A percentile compares a stretch with the other conserved stretches of the same genome.
These are phyloP conservation scores for Lates japonicus DNA, from an alignment of 2,797 vertebrate species.

Conservation along the genomic window DNA sequence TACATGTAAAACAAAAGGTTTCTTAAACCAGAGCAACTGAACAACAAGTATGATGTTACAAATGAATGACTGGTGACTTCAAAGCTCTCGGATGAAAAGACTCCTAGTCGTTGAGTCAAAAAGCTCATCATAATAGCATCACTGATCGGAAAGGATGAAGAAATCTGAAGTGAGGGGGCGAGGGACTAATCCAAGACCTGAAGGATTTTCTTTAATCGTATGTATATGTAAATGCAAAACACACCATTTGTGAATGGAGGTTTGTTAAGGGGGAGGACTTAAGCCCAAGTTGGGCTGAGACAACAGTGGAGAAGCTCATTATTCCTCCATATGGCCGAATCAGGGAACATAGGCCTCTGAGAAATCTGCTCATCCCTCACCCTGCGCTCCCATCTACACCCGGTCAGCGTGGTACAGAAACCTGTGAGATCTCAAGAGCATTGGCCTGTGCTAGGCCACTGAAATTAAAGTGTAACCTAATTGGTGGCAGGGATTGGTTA, in stretches of 20 bases:
- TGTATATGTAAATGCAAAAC: slow-evolving; percentile 86
- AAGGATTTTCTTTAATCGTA: slow-evolving; percentile 76
- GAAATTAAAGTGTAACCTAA: slow-evolving; percentile 79
- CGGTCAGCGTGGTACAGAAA: slow-evolving; percentile 64
- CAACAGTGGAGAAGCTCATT: slow-evolving; percentile 83
- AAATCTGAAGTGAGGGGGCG: slow-evolving; percentile 55
- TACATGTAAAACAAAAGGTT: not conserved
- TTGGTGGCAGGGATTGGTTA: slow-evolving; percentile 37
- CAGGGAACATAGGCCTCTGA: slow-evolving; percentile 64
- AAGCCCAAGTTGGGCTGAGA: slow-evolving; percentile 70
- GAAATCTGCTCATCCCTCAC: slow-evolving; percentile 42
- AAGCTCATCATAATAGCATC: slow-evolving; percentile 70
- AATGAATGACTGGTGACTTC: slow-evolving; percentile 47
- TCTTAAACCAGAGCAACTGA: slow-evolving; percentile 15
- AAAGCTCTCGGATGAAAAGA: slow-evolving; percentile 68
- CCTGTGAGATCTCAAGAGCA: slow-evolving; percentile 73
- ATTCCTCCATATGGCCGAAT: slow-evolving; percentile 80
- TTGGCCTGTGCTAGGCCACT: slow-evolving; percentile 68
- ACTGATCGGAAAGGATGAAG: slow-evolving; percentile 77
- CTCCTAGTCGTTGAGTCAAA: slow-evolving; percentile 56
- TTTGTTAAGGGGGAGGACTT: slow-evolving; percentile 71
- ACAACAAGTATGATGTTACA: slow-evolving; percentile 20
- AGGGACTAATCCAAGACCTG: slow-evolving; percentile 82
- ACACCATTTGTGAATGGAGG: slow-evolving; percentile 67
- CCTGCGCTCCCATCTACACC: slow-evolving; percentile 49